A percentile compares a stretch with the other conserved stretches of the same genome.
Conservation (phyloP, 2,797 vertebrate genomes). For the Aselliscus stoliczkanus region DNA sequence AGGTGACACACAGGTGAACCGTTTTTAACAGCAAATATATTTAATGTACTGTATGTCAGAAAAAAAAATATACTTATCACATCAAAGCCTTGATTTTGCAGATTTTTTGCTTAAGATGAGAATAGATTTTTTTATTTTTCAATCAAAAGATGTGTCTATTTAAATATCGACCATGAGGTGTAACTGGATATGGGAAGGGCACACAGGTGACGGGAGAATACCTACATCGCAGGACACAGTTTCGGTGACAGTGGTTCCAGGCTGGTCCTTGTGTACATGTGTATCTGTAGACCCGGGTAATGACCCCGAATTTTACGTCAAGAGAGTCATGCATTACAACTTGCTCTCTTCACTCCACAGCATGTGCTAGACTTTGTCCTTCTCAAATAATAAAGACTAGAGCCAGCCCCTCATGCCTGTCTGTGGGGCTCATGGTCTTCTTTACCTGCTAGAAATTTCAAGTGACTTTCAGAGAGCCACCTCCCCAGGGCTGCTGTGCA, state of each 20-base stretch:
- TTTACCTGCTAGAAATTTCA: neutral
- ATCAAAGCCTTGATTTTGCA: neutral
- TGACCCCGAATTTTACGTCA: neutral
- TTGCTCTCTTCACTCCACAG: neutral
- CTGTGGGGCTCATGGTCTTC: neutral
- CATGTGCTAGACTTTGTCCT: neutral
- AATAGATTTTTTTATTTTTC: neutral
- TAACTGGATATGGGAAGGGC: neutral
- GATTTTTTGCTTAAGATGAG: neutral
- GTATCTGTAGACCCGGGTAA: neutral
- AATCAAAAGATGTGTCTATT: neutral
- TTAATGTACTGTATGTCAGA: neutral
- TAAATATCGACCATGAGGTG: neutral
- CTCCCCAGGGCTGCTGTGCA: fast-evolving
- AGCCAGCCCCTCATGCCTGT: neutral
- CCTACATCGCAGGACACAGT: fast-evolving
- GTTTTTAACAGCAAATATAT: neutral
- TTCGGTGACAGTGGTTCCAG: neutral
- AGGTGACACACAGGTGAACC: neutral
- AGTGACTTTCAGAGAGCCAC: neutral
- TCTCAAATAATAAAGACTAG: neutral
- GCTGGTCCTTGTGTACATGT: neutral
- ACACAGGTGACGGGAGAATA: too few relatives aligned
- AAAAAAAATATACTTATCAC: neutral
- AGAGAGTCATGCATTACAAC: neutral